phyloP scores from a whole-genome alignment of 2,797 vertebrate species.

The Characodon lateralis region DNA sequence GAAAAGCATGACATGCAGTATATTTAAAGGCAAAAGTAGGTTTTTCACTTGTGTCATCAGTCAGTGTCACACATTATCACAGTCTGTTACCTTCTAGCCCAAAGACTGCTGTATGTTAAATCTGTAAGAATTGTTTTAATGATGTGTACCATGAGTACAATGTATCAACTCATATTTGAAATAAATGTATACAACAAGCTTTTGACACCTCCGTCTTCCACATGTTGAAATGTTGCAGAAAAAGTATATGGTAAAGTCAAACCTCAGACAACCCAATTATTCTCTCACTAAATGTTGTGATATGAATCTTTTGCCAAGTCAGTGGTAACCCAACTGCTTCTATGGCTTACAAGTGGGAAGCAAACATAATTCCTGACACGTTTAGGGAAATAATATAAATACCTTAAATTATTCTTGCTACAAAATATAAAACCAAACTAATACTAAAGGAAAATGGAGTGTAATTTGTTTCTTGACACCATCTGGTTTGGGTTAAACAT shows the following conservation, averaged over 20 bases:
- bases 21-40: not conserved
- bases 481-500: constrained; percentile 1
- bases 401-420: not conserved
- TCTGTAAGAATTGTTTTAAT: not conserved
- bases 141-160: not conserved
- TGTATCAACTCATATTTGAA: not conserved
- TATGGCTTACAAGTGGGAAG: not conserved
- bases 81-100: not conserved
- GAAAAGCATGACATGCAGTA: not conserved
- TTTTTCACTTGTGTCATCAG: not conserved
- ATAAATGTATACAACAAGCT: not conserved
- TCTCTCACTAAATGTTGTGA: not conserved
- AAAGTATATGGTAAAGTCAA: not conserved
- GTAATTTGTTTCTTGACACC: not conserved
- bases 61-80: not conserved
- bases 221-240: not conserved
- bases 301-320: not conserved
- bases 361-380: not conserved
- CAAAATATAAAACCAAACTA: not conserved
- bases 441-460: not conserved
- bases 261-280: not conserved
- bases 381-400: not conserved
- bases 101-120: not conserved
- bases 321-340: not conserved
- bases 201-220: not conserved